Evolutionary conservation across 2,797 vertebrate genomes (phyloP).

Genomic region (Silurus aristotelis): DNA sequence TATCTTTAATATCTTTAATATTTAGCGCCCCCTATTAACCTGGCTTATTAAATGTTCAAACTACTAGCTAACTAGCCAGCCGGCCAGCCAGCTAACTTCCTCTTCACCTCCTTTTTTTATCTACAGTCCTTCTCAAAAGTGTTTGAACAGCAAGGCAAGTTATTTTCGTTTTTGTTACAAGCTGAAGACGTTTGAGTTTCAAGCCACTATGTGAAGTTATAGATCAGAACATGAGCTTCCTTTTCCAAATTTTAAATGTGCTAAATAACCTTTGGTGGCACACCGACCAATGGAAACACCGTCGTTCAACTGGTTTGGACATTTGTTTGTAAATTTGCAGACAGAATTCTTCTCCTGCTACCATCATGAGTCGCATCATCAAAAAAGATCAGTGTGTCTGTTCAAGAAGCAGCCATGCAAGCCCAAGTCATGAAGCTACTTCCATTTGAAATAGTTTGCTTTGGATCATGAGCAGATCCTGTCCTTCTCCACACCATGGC

Average conservation of each 20-base stretch:
- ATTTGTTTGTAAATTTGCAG: no score
- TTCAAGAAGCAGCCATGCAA: no score
- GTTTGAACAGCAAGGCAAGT: not conserved
- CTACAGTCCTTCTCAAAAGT: not conserved
- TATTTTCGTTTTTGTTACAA: not conserved
- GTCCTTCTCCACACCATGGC: not conserved
- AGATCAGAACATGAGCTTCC: no score
- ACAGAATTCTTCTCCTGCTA: no score
- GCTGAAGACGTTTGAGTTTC: not conserved
- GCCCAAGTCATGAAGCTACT: no score
- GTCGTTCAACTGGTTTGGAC: no score
- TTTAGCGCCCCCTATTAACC: not conserved
- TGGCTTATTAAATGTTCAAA: conserved; percentile 5
- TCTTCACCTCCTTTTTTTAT: not conserved
- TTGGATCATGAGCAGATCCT: not conserved
- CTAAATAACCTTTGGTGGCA: not conserved
- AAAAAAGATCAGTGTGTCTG: no score
- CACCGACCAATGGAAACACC: not conserved
- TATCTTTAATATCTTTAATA: not conserved
- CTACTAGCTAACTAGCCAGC: not conserved
- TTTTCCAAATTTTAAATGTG: no score
- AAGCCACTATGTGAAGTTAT: not conserved
- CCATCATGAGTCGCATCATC: no score
- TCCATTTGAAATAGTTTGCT: no score
- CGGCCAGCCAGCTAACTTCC: not conserved